Evolutionary conservation across 1,140 invertebrate species (phyloP), one percentile per base, ranked within the genome.

Genomic region (Oppia nitens): DNA sequence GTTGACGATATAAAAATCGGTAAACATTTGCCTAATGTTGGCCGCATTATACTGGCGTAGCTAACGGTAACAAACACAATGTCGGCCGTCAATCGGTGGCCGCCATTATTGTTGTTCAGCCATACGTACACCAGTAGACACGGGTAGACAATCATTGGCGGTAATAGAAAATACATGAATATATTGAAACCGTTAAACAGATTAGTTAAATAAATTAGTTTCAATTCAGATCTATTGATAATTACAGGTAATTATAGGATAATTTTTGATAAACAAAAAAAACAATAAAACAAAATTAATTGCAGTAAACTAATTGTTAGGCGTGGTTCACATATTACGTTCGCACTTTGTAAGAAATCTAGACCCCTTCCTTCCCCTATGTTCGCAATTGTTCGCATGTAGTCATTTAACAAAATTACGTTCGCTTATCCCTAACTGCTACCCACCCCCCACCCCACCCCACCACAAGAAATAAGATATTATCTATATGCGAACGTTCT

Each of bases 21-120:
- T 65, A 86, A 78, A 57, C 79, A 78, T 47, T 85, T 75, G 0
- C 81, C 81, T 3, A 79, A 71, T 0, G 76, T 75, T 1, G 81
- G 68, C 64, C 83, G 79, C 26, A 85, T 66, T 51, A 80, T 76
- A 62, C 82, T 82, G 61, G 81, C 81, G 66, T 81, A 82, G 53
- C 81, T 78, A 21, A 83, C 77, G 17, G 84, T 72, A 0, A 82
- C 80, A 68, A 83, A 84, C 77, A 87, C 83, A 71, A 85, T 76
- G 53, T 83, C 78, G 0, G 86, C 79, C 0, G 77, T 81, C 1
- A 89, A 76, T 51, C 70, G 67, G 57, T n/a, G n/a, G n/a, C n/a
- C n/a, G n/a, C n/a, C n/a, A n/a, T n/a, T n/a, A n/a, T 71, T 63
- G 59, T 81, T 79, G n/a, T n/a, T n/a, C 0, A 80, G 81, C 61